Percentiles rank a stretch among this genome's conserved stretches.
These are phyloP conservation scores for Porites lobata DNA, from an alignment of 92 coral and sea anemone genomes.

Conservation along the genomic window DNA sequence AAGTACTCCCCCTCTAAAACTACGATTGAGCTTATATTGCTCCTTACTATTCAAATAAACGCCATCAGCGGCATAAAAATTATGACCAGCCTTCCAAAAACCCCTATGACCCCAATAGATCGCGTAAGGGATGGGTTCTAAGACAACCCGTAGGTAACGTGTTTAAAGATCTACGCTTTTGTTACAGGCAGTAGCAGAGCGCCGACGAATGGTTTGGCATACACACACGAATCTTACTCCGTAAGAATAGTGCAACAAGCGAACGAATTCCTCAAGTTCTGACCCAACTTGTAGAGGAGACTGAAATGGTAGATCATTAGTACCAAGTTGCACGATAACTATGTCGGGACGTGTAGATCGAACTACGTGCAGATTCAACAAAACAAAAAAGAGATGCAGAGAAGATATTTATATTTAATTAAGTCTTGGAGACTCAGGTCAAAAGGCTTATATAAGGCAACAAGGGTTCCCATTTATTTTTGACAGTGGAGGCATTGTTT, in stretches of 20 bases:
- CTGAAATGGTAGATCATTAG: too few relatives aligned
- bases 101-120: slow-evolving; percentile 38
- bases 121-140: slow-evolving; percentile 26
- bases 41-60: background rate
- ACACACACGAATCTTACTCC: slow-evolving; percentile 15
- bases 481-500: too few relatives aligned
- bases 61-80: slow-evolving; percentile 3
- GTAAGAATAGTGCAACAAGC: background rate
- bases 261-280: slow-evolving; percentile 30
- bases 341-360: too few relatives aligned
- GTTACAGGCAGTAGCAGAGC: background rate
- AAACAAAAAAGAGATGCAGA: too few relatives aligned
- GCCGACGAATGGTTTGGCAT: slow-evolving; percentile 36
- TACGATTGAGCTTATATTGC: slow-evolving; percentile 32
- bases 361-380: too few relatives aligned
- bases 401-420: too few relatives aligned
- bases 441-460: too few relatives aligned
- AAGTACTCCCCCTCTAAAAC: slow-evolving; percentile 39
- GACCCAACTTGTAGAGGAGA: too few relatives aligned
- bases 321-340: too few relatives aligned
- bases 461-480: too few relatives aligned
- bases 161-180: background rate
- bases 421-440: too few relatives aligned
- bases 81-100: slow-evolving; percentile 9
- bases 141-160: background rate